These are phyloP conservation scores for Recurvirostra avosetta DNA, from an alignment of 2,113 vertebrate genomes.

Conservation along the genomic window DNA sequence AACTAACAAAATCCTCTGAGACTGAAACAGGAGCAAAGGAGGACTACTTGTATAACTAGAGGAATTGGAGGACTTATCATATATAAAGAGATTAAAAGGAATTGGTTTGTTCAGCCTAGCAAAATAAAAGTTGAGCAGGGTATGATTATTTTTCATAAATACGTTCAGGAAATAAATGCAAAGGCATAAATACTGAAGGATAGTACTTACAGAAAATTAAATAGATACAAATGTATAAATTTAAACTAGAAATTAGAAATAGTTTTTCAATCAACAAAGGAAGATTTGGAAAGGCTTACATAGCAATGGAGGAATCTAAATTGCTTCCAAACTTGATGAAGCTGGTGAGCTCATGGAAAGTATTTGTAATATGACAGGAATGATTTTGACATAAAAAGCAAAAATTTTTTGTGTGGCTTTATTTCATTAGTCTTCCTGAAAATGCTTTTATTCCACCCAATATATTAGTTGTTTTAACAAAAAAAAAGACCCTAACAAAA, in stretches of 20 bases:
- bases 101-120: not conserved
- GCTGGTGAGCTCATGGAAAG: not conserved
- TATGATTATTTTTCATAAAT: conserved; percentile 40
- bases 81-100: conserved; percentile 41
- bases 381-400: not conserved
- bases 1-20: not conserved
- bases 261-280: not conserved
- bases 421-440: not conserved
- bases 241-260: not conserved
- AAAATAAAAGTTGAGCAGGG: conserved; percentile 9
- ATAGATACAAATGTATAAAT: not conserved
- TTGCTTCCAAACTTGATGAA: conserved; percentile 4
- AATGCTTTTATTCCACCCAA: not conserved
- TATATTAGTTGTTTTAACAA: not conserved
- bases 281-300: conserved; percentile 13
- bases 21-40: not conserved
- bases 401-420: not conserved
- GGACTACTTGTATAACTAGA: not conserved
- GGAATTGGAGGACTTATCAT: not conserved
- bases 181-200: not conserved
- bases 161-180: not conserved
- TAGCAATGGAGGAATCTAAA: not conserved
- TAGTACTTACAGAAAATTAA: not conserved
- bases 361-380: not conserved
- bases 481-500: not conserved